These are phyloP conservation scores for Pogonophryne albipinna DNA, from an alignment of 2,797 vertebrate genomes.

Conservation along the genomic window DNA sequence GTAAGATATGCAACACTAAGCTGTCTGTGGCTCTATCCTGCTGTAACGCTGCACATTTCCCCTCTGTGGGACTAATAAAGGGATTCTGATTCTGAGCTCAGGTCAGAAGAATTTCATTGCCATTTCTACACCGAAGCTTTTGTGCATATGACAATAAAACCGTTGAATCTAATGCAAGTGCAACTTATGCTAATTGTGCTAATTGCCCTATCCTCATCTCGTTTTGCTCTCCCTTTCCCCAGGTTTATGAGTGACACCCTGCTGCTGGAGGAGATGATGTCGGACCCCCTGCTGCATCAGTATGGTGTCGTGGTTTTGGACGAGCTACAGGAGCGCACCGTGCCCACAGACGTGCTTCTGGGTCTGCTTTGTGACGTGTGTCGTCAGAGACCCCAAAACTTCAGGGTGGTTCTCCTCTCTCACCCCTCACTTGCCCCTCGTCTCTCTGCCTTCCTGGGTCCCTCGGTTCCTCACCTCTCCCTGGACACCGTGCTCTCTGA, in stretches of 20 bases:
- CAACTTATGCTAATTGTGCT: too few relatives aligned
- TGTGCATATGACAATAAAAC: too few relatives aligned
- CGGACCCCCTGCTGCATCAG: conserved; percentile 89
- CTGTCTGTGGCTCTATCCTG: too few relatives aligned
- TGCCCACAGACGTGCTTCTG: conserved; percentile 91
- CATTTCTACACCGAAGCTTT: too few relatives aligned
- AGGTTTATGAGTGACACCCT: conserved; percentile 93
- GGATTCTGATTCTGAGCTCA: too few relatives aligned
- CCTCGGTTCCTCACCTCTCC: conserved; percentile 83
- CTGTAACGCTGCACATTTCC: too few relatives aligned
- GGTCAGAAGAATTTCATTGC: too few relatives aligned
- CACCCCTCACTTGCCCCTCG: conserved; percentile 82
- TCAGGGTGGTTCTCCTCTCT: conserved; percentile 91
- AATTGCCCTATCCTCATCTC: background rate
- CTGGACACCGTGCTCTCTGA: conserved; percentile 56
- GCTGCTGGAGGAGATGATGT: conserved; percentile 94
- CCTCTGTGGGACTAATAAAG: too few relatives aligned
- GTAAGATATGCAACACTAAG: too few relatives aligned
- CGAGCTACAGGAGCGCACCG: conserved; percentile 93
- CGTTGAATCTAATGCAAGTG: too few relatives aligned
- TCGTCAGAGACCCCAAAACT: conserved; percentile 85
- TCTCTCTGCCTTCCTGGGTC: conserved; percentile 86
- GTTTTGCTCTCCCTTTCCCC: background rate
- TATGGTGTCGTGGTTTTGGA: conserved; percentile 91
- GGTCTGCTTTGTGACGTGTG: conserved; percentile 92